phyloP scores from a whole-genome alignment of 2,797 vertebrate genomes.

The Aeoliscus strigatus region DNA sequence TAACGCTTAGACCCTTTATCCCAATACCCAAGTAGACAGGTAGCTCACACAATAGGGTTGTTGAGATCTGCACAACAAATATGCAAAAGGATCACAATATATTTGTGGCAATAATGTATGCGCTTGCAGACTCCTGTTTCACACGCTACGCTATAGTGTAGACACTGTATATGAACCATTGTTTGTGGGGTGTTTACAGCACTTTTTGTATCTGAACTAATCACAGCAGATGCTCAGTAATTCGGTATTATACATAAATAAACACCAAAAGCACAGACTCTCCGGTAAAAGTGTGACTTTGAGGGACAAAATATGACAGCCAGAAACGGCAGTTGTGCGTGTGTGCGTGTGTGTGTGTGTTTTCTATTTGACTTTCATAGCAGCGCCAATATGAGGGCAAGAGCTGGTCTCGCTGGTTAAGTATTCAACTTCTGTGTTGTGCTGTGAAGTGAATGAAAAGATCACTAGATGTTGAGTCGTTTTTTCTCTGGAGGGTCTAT shows the following conservation, averaged over 20 bases:
- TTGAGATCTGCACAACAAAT: slow-evolving; percentile 70
- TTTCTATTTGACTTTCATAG: slow-evolving; percentile 14
- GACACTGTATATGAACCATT: slow-evolving; percentile 48
- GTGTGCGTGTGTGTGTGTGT: slow-evolving; percentile 5
- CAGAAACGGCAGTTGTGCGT: slow-evolving; percentile 1
- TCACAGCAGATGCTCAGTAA: slow-evolving; percentile 23
- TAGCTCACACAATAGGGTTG: slow-evolving; percentile 67
- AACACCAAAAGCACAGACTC: slow-evolving; percentile 9
- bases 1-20: slow-evolving; percentile 68
- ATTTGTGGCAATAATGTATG: slow-evolving; percentile 78
- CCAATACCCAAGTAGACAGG: slow-evolving; percentile 64
- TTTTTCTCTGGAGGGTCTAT: slow-evolving; percentile 16
- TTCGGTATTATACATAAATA: slow-evolving; percentile 14
- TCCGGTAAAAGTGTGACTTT: slow-evolving; percentile 3
- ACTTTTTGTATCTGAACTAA: slow-evolving; percentile 29
- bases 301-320: background rate
- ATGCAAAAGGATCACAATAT: slow-evolving; percentile 73
- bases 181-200: slow-evolving; percentile 47
- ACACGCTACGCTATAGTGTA: too few species aligned
- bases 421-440: slow-evolving; percentile 20
- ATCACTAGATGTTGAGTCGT: slow-evolving; percentile 18
- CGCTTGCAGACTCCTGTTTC: slow-evolving; percentile 59
- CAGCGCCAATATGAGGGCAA: slow-evolving; percentile 15
- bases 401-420: slow-evolving; percentile 35
- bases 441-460: slow-evolving; percentile 26